Conservation (phyloP, 2,797 vertebrate species). For the Malacoctenus gilli region DNA sequence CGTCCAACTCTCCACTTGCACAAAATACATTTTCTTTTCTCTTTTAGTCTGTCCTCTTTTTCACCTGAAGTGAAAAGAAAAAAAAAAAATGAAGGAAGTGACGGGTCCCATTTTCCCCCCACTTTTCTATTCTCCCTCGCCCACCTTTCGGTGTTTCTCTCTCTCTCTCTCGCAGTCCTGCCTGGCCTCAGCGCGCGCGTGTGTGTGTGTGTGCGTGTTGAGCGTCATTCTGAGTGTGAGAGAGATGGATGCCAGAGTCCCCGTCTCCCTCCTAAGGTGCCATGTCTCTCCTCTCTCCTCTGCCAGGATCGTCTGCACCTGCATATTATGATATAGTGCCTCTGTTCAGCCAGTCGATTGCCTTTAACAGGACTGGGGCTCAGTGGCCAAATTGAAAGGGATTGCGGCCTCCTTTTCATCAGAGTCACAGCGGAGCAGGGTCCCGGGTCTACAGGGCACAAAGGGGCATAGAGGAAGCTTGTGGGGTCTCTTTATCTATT, state of each 20-base stretch:
- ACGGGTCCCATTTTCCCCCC: slow-evolving; percentile 67
- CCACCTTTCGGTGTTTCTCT: slow-evolving; percentile 58
- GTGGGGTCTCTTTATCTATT: slow-evolving; percentile 16
- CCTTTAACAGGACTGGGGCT: slow-evolving; percentile 81
- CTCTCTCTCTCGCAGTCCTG: slow-evolving; percentile 42
- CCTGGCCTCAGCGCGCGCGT: slow-evolving; percentile 22
- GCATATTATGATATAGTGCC: slow-evolving; percentile 87
- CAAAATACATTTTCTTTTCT: slow-evolving; percentile 55
- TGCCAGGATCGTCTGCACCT: slow-evolving; percentile 77
- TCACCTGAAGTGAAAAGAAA: slow-evolving; percentile 49
- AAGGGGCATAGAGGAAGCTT: slow-evolving; percentile 46
- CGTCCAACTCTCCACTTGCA: slow-evolving; percentile 35
- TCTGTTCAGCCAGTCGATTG: slow-evolving; percentile 85
- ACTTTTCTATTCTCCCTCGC: slow-evolving; percentile 65
- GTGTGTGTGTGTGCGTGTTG: slow-evolving; percentile 33
- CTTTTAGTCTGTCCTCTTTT: slow-evolving; percentile 51
- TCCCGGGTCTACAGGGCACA: slow-evolving; percentile 54
- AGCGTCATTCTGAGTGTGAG: slow-evolving; percentile 63
- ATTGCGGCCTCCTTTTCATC: slow-evolving; percentile 84
- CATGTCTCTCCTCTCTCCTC: slow-evolving; percentile 67
- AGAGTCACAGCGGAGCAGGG: slow-evolving; percentile 71
- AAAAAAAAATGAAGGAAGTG: slow-evolving; percentile 66
- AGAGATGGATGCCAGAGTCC: slow-evolving; percentile 82
- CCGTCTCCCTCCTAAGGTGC: slow-evolving; percentile 73
- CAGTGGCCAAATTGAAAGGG: slow-evolving; percentile 83